Conservation (phyloP, 2,797 vertebrate species). For the Tangara arthus region DNA sequence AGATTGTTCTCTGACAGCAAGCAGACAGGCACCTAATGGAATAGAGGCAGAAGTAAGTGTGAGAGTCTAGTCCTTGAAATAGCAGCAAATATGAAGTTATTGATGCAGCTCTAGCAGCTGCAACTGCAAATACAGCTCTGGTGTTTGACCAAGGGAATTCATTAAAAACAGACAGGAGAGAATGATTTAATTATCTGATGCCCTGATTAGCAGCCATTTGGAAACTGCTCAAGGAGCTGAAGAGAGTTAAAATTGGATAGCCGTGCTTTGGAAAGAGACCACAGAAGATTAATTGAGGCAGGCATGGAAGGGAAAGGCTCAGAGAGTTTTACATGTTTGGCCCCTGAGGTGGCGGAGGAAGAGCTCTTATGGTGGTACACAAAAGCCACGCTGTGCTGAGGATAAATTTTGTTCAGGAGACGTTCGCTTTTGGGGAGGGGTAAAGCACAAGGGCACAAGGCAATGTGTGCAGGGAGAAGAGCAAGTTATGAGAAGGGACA, state of each 20-base stretch:
- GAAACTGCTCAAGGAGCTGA: slow-evolving; percentile 38
- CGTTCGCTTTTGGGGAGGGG: not conserved
- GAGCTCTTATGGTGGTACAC: slow-evolving; percentile 15
- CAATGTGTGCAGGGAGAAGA: not conserved
- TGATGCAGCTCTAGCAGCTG: slow-evolving; percentile 28
- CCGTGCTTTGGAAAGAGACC: slow-evolving; percentile 54
- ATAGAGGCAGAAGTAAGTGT: not conserved
- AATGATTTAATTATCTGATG: slow-evolving; percentile 22
- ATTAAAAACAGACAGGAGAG: not conserved
- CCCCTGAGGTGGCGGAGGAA: slow-evolving; percentile 55
- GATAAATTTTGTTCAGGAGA: slow-evolving; percentile 41
- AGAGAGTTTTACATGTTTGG: slow-evolving; percentile 58
- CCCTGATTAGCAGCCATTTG: slow-evolving; percentile 24
- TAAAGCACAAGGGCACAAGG: slow-evolving; percentile 34
- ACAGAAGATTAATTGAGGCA: slow-evolving; percentile 64
- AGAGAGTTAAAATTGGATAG: slow-evolving; percentile 53
- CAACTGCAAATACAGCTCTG: slow-evolving; percentile 6
- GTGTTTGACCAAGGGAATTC: slow-evolving; percentile 2
- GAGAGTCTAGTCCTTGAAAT: slow-evolving; percentile 14
- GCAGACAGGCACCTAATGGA: not conserved
- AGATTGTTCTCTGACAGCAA: slow-evolving; percentile 26
- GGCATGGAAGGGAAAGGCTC: slow-evolving; percentile 58
- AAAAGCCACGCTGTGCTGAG: not conserved
- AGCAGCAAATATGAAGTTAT: slow-evolving; percentile 28
- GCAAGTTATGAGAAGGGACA: not conserved